Evolutionary conservation across 1,140 invertebrate genomes (phyloP).

Genomic region (Lerema accius): DNA sequence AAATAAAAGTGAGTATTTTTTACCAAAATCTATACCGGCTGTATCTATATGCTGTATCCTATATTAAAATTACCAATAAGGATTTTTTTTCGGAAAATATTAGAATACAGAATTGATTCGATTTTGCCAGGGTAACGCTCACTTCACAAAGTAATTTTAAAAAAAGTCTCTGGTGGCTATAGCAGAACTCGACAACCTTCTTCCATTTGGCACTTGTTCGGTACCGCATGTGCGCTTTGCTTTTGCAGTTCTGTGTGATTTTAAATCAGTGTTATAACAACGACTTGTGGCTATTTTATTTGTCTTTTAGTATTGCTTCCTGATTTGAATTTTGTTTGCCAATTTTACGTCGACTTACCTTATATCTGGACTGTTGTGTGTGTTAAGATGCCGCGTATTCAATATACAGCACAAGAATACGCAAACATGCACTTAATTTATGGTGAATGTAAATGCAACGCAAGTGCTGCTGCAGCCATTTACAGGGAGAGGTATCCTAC

Average conservation of each 20-base stretch:
- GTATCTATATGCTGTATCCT: background rate
- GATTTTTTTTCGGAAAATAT: constrained; percentile 6
- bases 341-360: constrained; percentile 18
- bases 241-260: constrained; percentile 15
- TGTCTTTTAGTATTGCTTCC: constrained; percentile 17
- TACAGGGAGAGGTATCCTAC: background rate
- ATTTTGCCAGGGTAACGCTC: constrained; percentile 4
- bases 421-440: background rate
- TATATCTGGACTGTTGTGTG: background rate
- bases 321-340: constrained; percentile 26
- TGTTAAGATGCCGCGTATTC: constrained; percentile 1
- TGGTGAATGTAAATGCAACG: no score
- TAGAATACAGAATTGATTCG: constrained; percentile 20
- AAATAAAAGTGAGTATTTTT: constrained; percentile 19
- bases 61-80: constrained; percentile 12
- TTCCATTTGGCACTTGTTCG: constrained; percentile 7
- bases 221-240: constrained; percentile 19
- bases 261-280: constrained; percentile 23
- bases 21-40: no score
- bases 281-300: constrained; percentile 22
- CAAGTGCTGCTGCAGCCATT: constrained; percentile 11
- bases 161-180: no score
- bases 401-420: constrained; percentile 10
- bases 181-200: no score
- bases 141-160: no score